These are phyloP conservation scores for Tromatobia lineatoria DNA, from an alignment of 2,888 invertebrate genomes.

Conservation along the genomic window DNA sequence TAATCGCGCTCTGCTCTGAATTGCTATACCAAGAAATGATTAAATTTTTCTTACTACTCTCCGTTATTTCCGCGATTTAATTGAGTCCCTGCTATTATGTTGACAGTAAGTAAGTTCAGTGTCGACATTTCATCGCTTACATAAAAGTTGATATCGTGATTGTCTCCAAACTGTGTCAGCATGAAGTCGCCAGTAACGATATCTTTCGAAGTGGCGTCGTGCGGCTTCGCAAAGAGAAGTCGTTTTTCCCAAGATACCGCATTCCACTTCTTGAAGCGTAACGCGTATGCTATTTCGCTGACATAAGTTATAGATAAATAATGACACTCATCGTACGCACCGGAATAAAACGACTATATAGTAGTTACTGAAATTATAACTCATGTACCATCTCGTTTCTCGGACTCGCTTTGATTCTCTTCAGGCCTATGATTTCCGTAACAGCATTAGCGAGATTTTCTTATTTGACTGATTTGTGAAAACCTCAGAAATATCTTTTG, in stretches of 20 bases:
- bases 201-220: background rate
- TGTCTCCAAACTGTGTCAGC: background rate
- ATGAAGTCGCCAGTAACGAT: background rate
- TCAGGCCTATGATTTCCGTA: background rate
- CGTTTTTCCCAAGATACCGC: background rate
- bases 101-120: background rate
- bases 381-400: background rate
- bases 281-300: background rate
- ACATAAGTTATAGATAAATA: slow-evolving; percentile 10
- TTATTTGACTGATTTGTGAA: background rate
- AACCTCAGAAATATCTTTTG: background rate
- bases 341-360: background rate
- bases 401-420: background rate
- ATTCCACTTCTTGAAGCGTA: slow-evolving; percentile 8
- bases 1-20: background rate
- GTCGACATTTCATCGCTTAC: background rate
- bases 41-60: background rate
- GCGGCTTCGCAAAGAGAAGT: slow-evolving; percentile 3
- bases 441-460: background rate
- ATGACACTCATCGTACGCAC: slow-evolving; percentile 7
- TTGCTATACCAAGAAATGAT: background rate
- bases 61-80: background rate
- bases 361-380: slow-evolving; percentile 1
- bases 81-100: background rate
- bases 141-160: background rate